Evolutionary conservation across 1,140 invertebrate species (phyloP).

Genomic region (Doryteuthis pealeii): DNA sequence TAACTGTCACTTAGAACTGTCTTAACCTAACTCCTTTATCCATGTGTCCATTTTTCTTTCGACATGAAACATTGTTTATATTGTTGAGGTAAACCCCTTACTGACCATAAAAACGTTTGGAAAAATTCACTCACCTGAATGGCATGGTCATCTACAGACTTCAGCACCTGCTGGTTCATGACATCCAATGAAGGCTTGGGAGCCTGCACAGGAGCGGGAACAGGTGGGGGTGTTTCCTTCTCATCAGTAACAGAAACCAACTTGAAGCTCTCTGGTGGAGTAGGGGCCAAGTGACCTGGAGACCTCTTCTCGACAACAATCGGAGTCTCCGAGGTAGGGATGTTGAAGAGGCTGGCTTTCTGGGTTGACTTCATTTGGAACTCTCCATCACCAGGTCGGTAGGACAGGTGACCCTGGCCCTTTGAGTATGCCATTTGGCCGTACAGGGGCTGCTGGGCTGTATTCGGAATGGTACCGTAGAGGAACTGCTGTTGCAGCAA

Average conservation of each 20-base stretch:
- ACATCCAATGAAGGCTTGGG: conserved; percentile 49
- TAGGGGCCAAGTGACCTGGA: conserved; percentile 40
- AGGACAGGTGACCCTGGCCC: conserved; percentile 31
- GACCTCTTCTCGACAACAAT: conserved; percentile 38
- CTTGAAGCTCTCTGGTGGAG: conserved; percentile 39
- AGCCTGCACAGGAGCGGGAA: conserved; percentile 32
- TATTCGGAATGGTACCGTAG: conserved; percentile 49
- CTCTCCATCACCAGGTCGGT: conserved; percentile 43
- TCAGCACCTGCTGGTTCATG: conserved; percentile 50
- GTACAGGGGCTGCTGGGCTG: conserved; percentile 43
- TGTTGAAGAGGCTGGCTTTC: conserved; percentile 36
- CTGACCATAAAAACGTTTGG: too few relatives aligned
- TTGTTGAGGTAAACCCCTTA: too few relatives aligned
- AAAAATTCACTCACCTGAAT: conserved; percentile 50
- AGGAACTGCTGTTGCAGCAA: conserved; percentile 51
- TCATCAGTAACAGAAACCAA: conserved; percentile 38
- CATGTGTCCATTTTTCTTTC: too few relatives aligned
- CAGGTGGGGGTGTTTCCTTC: conserved; percentile 35
- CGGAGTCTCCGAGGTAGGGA: conserved; percentile 26
- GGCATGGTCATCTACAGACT: conserved; percentile 58
- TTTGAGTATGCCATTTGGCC: conserved; percentile 30
- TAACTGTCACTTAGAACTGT: too few relatives aligned
- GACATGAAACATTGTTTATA: too few relatives aligned
- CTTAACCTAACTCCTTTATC: too few relatives aligned
- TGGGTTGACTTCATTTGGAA: conserved; percentile 34